Conservation (phyloP, 2,113 vertebrate species). For the Gasterosteus nipponicus region DNA sequence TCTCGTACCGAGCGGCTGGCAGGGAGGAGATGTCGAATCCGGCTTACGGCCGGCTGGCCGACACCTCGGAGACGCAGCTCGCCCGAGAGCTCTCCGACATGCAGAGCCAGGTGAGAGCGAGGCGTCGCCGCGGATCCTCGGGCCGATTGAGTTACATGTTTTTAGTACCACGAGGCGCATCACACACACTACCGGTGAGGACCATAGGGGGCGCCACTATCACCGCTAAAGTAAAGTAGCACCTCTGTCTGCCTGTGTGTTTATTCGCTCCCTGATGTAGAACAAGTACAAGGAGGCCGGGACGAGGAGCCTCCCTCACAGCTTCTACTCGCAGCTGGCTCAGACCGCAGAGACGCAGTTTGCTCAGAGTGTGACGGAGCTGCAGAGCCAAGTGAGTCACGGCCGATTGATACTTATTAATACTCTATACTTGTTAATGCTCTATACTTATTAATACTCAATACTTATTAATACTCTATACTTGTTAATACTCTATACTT, state of each 20-base stretch:
- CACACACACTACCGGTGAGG: no score
- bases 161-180: no score
- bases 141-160: no score
- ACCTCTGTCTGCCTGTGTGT: no score
- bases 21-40: constrained; percentile 81
- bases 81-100: constrained; percentile 72
- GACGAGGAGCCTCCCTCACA: constrained; percentile 79
- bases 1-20: constrained; percentile 54
- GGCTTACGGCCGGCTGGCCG: constrained; percentile 82
- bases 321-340: constrained; percentile 90
- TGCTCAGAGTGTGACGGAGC: constrained; percentile 83
- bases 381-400: constrained; percentile 94
- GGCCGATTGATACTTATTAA: no score
- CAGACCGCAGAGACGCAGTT: constrained; percentile 89
- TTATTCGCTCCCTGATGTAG: constrained; percentile 58
- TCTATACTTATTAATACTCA: no score
- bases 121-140: no score
- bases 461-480: no score
- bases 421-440: no score
- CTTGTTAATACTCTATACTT: no score
- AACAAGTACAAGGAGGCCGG: constrained; percentile 89
- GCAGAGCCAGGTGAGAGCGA: constrained; percentile 73
- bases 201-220: no score
- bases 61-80: constrained; percentile 73
- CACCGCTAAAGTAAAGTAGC: no score